Evolutionary conservation across 2,888 invertebrate genomes (phyloP).

Genomic region (Hypena proboscidalis): DNA sequence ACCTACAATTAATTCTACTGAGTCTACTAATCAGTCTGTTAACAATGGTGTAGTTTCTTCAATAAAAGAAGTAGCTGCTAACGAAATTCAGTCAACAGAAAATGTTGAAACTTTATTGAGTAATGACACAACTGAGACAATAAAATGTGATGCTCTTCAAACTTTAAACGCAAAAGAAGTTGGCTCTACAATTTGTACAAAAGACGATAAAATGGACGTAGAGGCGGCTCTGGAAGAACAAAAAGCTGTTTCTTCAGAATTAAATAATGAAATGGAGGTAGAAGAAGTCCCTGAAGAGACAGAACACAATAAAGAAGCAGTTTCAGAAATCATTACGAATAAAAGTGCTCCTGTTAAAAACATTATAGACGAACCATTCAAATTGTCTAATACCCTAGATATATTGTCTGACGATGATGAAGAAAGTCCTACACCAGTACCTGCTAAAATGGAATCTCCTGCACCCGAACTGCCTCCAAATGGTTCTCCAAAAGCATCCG

Average conservation of each 20-base stretch:
- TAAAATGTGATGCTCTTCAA: not conserved
- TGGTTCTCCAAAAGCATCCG: slow-evolving; percentile 8
- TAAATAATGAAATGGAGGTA: slow-evolving; percentile 30
- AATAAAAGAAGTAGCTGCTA: not conserved
- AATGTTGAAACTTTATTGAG: not conserved
- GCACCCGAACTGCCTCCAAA: slow-evolving; percentile 16
- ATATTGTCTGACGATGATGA: slow-evolving; percentile 78
- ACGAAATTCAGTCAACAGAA: not conserved
- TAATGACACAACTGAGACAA: not conserved
- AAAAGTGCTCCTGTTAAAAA: slow-evolving; percentile 7
- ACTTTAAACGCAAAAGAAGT: not conserved
- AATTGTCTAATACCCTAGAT: slow-evolving; percentile 69
- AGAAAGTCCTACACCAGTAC: slow-evolving; percentile 39
- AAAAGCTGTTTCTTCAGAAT: slow-evolving; percentile 11
- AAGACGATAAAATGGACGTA: not conserved
- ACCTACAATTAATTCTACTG: no score
- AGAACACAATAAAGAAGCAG: slow-evolving; percentile 3
- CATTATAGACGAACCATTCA: slow-evolving; percentile 47
- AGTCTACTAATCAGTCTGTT: no score
- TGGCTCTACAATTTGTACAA: not conserved
- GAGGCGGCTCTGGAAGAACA: no score
- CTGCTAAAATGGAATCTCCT: slow-evolving; percentile 1
- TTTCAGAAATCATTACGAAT: not conserved
- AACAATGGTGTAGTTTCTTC: no score
- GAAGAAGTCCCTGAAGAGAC: slow-evolving; percentile 23